phyloP scores from a whole-genome alignment of 2,888 invertebrate genomes.

The Scelioninae gen. 1 region DNA sequence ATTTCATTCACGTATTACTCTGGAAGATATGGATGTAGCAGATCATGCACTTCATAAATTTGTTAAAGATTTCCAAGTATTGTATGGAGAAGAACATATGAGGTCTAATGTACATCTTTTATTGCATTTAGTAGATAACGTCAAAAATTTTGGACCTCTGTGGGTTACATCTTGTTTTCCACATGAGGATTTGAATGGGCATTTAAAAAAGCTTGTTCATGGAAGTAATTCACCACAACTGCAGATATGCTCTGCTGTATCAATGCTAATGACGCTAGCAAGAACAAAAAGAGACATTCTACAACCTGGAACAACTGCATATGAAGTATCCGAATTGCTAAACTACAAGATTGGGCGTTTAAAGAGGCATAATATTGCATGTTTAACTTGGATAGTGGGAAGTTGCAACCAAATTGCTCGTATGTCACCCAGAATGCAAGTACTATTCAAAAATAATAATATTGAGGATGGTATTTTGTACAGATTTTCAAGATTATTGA shows the following conservation, averaged over 20 bases:
- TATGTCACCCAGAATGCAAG: background rate
- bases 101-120: too few species aligned
- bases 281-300: slow-evolving; percentile 42
- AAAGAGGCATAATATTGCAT: slow-evolving; percentile 32
- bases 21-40: slow-evolving; percentile 49
- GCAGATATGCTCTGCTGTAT: slow-evolving; percentile 47
- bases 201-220: slow-evolving; percentile 45
- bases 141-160: too few species aligned
- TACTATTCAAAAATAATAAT: background rate
- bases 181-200: too few species aligned
- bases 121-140: too few species aligned
- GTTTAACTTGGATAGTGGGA: slow-evolving; percentile 26
- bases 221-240: too few species aligned
- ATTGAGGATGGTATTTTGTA: background rate
- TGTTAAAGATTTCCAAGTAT: slow-evolving; percentile 44
- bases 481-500: slow-evolving; percentile 20
- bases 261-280: slow-evolving; percentile 28
- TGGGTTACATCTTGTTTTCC: slow-evolving; percentile 43
- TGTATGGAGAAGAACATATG: too few species aligned
- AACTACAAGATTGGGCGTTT: slow-evolving; percentile 36
- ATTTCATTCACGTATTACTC: slow-evolving; percentile 37
- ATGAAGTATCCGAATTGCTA: slow-evolving; percentile 23
- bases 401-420: slow-evolving; percentile 1
- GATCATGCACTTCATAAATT: slow-evolving; percentile 50
- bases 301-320: slow-evolving; percentile 25